phyloP scores from a whole-genome alignment of 2,797 vertebrate genomes.

The Falco biarmicus region DNA sequence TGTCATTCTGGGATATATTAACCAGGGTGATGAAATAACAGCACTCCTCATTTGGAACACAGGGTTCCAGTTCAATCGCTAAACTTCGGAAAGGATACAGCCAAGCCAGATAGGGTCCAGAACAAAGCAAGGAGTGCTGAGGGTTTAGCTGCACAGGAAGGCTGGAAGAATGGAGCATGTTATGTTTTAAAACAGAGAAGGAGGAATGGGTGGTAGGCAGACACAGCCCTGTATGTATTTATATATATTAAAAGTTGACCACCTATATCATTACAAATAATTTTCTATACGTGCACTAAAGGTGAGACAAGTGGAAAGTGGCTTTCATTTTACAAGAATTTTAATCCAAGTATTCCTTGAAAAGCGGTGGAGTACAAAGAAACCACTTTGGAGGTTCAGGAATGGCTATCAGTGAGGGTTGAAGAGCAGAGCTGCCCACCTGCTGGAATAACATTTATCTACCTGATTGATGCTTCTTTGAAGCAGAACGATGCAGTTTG shows the following conservation, averaged over 20 bases:
- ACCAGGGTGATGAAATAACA: constrained; percentile 44
- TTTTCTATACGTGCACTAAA: background rate
- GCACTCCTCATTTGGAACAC: background rate
- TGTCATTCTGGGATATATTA: constrained; percentile 16
- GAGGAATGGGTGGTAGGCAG: background rate
- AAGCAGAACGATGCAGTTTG: background rate
- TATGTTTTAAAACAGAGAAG: background rate
- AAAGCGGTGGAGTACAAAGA: background rate
- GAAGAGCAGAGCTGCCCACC: background rate
- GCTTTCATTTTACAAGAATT: background rate
- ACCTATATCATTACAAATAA: background rate
- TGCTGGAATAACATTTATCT: background rate
- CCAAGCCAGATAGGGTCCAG: constrained; percentile 9
- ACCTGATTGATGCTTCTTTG: background rate
- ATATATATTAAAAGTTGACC: background rate
- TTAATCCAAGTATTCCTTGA: background rate
- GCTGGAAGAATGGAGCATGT: background rate
- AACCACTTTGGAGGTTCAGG: background rate
- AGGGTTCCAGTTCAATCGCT: background rate
- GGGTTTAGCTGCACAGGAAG: background rate
- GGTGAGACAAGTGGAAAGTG: background rate
- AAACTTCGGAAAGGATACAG: constrained; percentile 46
- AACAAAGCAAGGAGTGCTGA: background rate
- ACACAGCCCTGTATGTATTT: background rate
- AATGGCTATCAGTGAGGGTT: background rate